These are phyloP conservation scores for Tachina fera DNA, from an alignment of 2,888 invertebrate genomes.

Conservation along the genomic window DNA sequence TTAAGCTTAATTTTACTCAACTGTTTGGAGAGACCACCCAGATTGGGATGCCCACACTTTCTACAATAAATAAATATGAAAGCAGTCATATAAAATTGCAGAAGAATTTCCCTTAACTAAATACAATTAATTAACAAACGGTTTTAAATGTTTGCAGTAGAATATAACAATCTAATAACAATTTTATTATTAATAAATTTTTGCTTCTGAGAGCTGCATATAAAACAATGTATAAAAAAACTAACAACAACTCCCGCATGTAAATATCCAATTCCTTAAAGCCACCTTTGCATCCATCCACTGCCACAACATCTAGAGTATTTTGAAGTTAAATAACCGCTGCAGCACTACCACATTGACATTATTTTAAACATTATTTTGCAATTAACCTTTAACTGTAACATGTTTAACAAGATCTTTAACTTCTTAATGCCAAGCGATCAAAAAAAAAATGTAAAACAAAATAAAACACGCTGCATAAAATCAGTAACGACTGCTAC, in stretches of 20 bases:
- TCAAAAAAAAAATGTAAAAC: background rate
- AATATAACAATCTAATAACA: background rate
- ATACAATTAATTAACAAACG: constrained; percentile 24
- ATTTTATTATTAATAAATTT: constrained; percentile 40
- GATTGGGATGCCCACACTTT: background rate
- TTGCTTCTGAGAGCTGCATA: background rate
- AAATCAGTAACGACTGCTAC: constrained; percentile 16
- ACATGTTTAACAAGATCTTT: constrained; percentile 68
- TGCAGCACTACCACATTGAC: constrained; percentile 44
- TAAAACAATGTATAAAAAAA: background rate
- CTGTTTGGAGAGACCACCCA: background rate
- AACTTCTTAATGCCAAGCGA: constrained; percentile 40
- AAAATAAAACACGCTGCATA: background rate
- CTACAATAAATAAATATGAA: background rate
- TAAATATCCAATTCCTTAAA: background rate
- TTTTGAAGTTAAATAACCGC: constrained; percentile 23
- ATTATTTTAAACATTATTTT: constrained; percentile 67
- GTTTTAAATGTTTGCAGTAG: constrained; percentile 12
- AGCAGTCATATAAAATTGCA: too few species aligned
- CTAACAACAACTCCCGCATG: constrained; percentile 45
- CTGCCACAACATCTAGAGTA: background rate
- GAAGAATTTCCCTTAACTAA: background rate
- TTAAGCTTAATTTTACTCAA: too few species aligned
- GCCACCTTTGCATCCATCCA: background rate
- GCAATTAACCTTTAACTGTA: constrained; percentile 72